phyloP scores from a whole-genome alignment of 2,888 invertebrate species.

The Acleris laterana region DNA sequence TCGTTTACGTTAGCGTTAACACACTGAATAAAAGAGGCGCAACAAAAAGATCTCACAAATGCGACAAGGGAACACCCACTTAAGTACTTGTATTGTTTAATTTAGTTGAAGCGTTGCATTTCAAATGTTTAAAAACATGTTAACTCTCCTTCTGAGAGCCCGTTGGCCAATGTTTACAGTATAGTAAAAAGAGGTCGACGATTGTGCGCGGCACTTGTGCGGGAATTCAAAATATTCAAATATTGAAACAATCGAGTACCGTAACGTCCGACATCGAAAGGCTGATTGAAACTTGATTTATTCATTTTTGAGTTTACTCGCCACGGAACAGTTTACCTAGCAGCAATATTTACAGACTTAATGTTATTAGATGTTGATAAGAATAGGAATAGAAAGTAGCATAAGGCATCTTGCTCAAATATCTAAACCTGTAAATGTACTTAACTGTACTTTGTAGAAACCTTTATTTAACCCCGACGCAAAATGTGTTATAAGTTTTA shows the following conservation, averaged over 20 bases:
- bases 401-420: too few species aligned
- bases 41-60: too few species aligned
- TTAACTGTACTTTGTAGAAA: too few species aligned
- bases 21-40: too few species aligned
- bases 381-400: too few species aligned
- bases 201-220: slow-evolving; percentile 13
- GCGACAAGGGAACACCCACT: too few species aligned
- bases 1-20: too few species aligned
- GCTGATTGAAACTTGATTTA: slow-evolving; percentile 47
- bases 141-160: neutral
- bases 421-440: too few species aligned
- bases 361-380: neutral
- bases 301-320: slow-evolving; percentile 32
- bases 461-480: too few species aligned
- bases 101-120: neutral
- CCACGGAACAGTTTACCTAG: neutral
- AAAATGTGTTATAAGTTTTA: too few species aligned
- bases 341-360: neutral
- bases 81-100: neutral
- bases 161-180: slow-evolving; percentile 55
- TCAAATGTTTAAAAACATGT: neutral
- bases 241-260: slow-evolving; percentile 22
- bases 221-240: slow-evolving; percentile 28
- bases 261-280: slow-evolving; percentile 36
- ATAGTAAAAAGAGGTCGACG: slow-evolving; percentile 44